A percentile compares a stretch with the other conserved stretches of the same genome.
Conservation (phyloP, 2,113 vertebrate species). For the Sturnus vulgaris region DNA sequence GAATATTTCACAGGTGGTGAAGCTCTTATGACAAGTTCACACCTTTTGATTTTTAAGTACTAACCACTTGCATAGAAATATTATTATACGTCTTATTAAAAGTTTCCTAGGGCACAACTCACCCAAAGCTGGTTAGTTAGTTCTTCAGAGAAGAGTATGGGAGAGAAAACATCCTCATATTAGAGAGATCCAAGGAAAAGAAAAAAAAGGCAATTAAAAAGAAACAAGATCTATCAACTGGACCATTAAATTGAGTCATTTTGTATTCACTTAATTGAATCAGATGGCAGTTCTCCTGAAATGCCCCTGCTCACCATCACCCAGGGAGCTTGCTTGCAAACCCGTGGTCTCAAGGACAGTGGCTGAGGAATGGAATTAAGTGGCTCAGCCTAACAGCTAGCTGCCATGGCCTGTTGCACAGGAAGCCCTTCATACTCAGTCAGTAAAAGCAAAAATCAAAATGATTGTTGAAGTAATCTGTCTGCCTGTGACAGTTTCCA, state of each 20-base stretch:
- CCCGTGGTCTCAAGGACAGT: neutral
- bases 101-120: neutral
- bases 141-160: neutral
- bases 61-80: neutral
- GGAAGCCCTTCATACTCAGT: neutral
- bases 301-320: neutral
- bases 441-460: neutral
- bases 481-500: neutral
- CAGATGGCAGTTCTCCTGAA: neutral
- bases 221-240: neutral
- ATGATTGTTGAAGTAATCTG: neutral
- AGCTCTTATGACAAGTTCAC: neutral
- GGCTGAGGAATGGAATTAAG: neutral
- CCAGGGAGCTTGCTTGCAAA: neutral
- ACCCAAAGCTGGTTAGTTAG: neutral
- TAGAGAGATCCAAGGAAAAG: neutral
- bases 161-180: neutral
- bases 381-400: neutral
- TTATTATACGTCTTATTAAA: neutral
- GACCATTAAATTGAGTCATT: neutral
- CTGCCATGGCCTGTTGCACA: accelerated
- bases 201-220: neutral
- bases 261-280: neutral
- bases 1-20: neutral
- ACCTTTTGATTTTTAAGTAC: neutral